Base-by-base conservation (phyloP, 2,888 invertebrate species). In the Agrenia bidenticulata region DNA sequence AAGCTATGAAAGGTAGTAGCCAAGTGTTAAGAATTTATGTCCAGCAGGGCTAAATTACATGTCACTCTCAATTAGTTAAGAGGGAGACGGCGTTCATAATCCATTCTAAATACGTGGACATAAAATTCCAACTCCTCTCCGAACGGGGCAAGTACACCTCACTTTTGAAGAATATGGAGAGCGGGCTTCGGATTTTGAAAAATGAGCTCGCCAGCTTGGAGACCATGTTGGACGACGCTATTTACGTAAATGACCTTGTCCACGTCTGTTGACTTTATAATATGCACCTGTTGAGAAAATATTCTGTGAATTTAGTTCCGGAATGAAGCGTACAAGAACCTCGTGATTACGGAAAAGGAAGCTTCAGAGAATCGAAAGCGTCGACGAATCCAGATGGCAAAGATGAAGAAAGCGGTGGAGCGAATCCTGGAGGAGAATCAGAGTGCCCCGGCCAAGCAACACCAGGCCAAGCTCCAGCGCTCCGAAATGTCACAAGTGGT, bases 351-450 rank as follows among this genome's bases (percentile, higher is more conserved):
- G 0, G 73, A 76, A 27, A 73, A 71, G 55, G 73, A 74, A 63
- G 73, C 73, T 1, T 64, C 68, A 5, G 72, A 73, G 37, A 76
- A 76, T 26, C 65, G 73, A 2, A 71, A 69, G 45, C 65, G 67
- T 21, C 62, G 76, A 27, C 32, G 69, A 26, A 64, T 66, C 2
- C 74, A 74, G 69, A 76, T 76, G 74, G 67, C 67, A 2, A 73
- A 70, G 53, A 76, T 76, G 73, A 76, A 74, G 49, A 73, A 71
- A 55, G 76, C 76, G 11, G 76, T 76, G 11, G 64, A 69, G 32
- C 65, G 61, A 23, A 70, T 74, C 11, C 49, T 76, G 23, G 73
- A 74, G 37, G 68, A 66, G 24, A 73, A 73, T 59, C 72, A 70
- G 45, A 15, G 4, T 7, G 69, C 51, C 11, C 69, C 69, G 17